Percentiles rank a stretch among this genome's conserved stretches.
These are phyloP conservation scores for Sialia sialis DNA, from an alignment of 2,113 vertebrate species.

Conservation along the genomic window DNA sequence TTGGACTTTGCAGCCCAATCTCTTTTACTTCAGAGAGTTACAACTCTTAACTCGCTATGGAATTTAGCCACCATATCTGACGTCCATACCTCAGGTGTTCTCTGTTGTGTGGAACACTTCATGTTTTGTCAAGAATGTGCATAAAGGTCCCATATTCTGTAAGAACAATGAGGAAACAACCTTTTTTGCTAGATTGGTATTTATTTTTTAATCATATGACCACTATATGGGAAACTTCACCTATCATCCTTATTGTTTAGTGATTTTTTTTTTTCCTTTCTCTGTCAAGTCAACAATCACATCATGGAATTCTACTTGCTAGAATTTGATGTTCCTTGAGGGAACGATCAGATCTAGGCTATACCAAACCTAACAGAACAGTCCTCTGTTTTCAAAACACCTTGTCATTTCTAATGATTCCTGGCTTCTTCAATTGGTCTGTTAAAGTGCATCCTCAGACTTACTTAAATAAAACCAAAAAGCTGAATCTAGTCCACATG, in stretches of 20 bases:
- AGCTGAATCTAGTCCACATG: constrained; percentile 51
- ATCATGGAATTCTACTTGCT: constrained; percentile 31
- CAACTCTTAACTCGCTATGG: constrained; percentile 54
- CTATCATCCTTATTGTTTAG: constrained; percentile 52
- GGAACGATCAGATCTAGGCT: constrained; percentile 40
- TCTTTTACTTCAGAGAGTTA: constrained; percentile 64
- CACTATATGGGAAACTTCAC: constrained; percentile 69
- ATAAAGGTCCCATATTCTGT: constrained; percentile 63
- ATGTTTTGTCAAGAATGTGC: constrained; percentile 61
- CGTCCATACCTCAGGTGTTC: constrained; percentile 73
- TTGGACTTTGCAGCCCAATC: constrained; percentile 59
- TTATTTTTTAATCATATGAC: constrained; percentile 76
- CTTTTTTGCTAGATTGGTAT: constrained; percentile 69
- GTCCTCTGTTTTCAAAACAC: constrained; percentile 45
- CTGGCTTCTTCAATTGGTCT: constrained; percentile 62
- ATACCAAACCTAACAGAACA: constrained; percentile 65
- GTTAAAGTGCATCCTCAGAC: constrained; percentile 70
- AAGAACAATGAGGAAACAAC: constrained; percentile 50
- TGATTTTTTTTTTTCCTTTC: constrained; percentile 48
- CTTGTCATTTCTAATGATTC: constrained; percentile 50
- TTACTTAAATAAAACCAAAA: constrained; percentile 74
- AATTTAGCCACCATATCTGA: constrained; percentile 71
- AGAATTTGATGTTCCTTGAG: constrained; percentile 26
- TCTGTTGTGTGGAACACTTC: constrained; percentile 65
- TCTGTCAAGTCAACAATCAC: constrained; percentile 52